Conservation (phyloP, 2,113 vertebrate species). For the Elanus axillaris region DNA sequence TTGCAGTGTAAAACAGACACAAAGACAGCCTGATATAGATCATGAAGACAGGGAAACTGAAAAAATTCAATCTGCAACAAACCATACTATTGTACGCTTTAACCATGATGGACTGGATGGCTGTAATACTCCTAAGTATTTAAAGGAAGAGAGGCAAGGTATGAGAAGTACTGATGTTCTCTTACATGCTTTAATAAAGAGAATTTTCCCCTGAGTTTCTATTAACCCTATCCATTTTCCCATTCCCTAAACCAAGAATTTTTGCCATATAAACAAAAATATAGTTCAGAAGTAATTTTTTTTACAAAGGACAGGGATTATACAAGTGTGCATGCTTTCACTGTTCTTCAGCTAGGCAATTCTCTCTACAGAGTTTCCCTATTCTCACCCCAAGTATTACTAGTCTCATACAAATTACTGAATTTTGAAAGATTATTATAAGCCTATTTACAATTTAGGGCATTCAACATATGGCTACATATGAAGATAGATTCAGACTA, state of each 20-base stretch:
- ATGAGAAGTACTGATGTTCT: background rate
- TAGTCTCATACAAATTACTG: background rate
- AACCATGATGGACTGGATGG: background rate
- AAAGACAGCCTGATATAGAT: background rate
- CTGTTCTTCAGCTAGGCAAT: background rate
- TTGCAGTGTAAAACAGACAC: background rate
- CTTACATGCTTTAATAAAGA: background rate
- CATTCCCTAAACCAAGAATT: background rate
- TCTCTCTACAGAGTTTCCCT: background rate
- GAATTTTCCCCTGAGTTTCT: background rate
- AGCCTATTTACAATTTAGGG: background rate
- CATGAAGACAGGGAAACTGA: background rate
- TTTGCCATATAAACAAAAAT: background rate
- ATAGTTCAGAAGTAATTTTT: background rate
- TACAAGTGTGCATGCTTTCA: background rate
- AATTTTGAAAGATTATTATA: background rate
- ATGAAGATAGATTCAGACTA: background rate
- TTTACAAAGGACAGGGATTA: background rate
- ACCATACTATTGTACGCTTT: background rate
- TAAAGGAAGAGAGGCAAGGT: background rate
- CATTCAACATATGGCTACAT: background rate
- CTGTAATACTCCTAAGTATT: background rate
- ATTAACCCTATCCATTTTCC: background rate
- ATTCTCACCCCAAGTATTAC: background rate
- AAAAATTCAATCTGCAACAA: background rate